Evolutionary conservation across 2,113 vertebrate genomes (phyloP), one percentile per base, ranked within the genome.

Genomic region (Rhodinocichla rosea): DNA sequence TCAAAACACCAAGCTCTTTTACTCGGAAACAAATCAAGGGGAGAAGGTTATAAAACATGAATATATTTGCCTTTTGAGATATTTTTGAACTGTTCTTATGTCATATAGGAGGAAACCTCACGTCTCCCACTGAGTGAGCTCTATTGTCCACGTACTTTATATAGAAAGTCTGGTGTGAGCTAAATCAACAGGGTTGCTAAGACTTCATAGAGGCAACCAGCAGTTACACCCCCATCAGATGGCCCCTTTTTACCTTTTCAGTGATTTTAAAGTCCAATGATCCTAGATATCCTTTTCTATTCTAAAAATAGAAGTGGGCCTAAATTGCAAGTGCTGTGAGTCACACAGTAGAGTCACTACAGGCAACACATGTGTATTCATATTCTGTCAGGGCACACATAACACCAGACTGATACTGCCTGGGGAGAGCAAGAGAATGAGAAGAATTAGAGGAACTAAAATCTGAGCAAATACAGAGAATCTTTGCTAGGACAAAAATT

Each of bases 1-100:
- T 95, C 96, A 97, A 97, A 97, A 93, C 84, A 94, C 62, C 87
- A 87, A 68, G 70, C 11, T 81, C 70, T 88, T 77, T 82, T 60
- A 94, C 89, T 97, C 73, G 64, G 90, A 86, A 95, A 89, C 76
- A 92, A 96, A 97, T 47, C 67, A 92, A 64, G 32, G 90, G 53
- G 83, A 94, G 57, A 73, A 80, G 73, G 79, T 95, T 92, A 64
- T 68, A 85, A 77, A 90, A 21, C 37, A 80, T 37, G 30, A 60
- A 83, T 75, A 17, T 57, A 83, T 77, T 60, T 93, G 35, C n/a
- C 37, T 91, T 87, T 91, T 88, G 73, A 89, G 84, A 84, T 95
- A 83, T 79, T 94, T 93, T 95, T 82, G 45, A 52, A 35, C 65
- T 32, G 65, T 44, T 27, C 64, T 94, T 90, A 52, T 64, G 55